These are phyloP conservation scores for Macrophya annulata DNA, from an alignment of 2,888 invertebrate species.

Conservation along the genomic window DNA sequence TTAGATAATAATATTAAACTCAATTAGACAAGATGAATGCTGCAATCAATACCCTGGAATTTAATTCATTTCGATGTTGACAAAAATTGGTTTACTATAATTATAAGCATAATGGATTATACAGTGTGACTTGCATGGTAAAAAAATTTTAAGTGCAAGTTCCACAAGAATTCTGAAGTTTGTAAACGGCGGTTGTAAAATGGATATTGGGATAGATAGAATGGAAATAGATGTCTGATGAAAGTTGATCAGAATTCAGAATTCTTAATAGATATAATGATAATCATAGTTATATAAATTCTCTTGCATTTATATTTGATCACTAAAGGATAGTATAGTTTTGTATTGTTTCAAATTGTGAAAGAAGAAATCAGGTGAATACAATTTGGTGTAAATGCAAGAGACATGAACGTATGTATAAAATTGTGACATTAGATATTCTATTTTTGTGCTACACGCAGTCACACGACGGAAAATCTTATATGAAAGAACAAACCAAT, in stretches of 20 bases:
- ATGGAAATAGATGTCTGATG: background rate
- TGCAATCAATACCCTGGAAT: background rate
- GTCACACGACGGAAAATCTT: background rate
- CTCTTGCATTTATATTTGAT: slow-evolving; percentile 5
- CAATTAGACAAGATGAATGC: background rate
- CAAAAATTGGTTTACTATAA: background rate
- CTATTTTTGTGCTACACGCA: slow-evolving; percentile 12
- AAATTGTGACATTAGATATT: slow-evolving; percentile 11
- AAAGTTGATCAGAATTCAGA: background rate
- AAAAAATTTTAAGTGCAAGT: background rate
- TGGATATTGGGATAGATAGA: background rate
- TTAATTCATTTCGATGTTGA: background rate
- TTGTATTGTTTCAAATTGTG: slow-evolving; percentile 27
- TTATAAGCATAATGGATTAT: background rate
- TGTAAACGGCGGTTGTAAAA: background rate
- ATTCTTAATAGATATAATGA: slow-evolving; percentile 6
- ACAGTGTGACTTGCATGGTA: background rate
- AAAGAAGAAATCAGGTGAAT: background rate
- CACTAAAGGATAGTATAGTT: slow-evolving; percentile 37
- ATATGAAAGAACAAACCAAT: background rate
- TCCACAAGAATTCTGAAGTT: background rate
- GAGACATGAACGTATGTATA: slow-evolving; percentile 6
- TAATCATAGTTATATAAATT: slow-evolving; percentile 16
- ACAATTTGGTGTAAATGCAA: background rate
- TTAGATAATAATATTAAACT: slow-evolving; percentile 25